phyloP scores from a whole-genome alignment of 1,140 invertebrate genomes.

The Telenomus remus region DNA sequence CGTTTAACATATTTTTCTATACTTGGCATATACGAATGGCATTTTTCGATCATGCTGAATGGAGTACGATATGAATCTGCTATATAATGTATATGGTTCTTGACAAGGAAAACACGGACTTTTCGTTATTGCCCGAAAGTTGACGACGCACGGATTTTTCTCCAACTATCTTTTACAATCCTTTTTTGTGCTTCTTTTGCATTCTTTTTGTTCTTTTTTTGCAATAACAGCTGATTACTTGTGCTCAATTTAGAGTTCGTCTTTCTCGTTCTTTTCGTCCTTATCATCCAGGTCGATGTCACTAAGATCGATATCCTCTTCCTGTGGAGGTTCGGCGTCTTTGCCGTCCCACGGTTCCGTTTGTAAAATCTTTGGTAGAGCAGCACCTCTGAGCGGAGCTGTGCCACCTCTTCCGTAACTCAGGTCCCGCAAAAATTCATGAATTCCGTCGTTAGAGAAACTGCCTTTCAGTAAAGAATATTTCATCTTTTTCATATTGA shows the following conservation, averaged over 20 bases:
- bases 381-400: constrained; percentile 88
- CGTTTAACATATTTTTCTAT: constrained; percentile 39
- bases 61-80: constrained; percentile 46
- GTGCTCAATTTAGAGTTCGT: constrained; percentile 83
- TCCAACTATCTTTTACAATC: constrained; percentile 13
- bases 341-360: constrained; percentile 97
- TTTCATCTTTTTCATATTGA: constrained; percentile 98
- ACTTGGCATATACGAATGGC: constrained; percentile 37
- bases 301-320: constrained; percentile 95
- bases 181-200: constrained; percentile 4
- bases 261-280: constrained; percentile 84
- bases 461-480: constrained; percentile 95
- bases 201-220: not conserved
- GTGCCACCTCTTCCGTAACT: constrained; percentile 96
- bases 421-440: constrained; percentile 95
- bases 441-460: constrained; percentile 95
- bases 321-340: constrained; percentile 91
- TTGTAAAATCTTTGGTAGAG: constrained; percentile 85
- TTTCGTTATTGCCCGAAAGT: constrained; percentile 26
- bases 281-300: constrained; percentile 92
- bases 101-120: constrained; percentile 54
- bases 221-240: constrained; percentile 19
- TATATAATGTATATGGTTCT: constrained; percentile 49
- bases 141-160: constrained; percentile 7
- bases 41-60: constrained; percentile 42